Base-by-base conservation (phyloP, 2,888 invertebrate genomes). In the Pegoplata infirma region DNA sequence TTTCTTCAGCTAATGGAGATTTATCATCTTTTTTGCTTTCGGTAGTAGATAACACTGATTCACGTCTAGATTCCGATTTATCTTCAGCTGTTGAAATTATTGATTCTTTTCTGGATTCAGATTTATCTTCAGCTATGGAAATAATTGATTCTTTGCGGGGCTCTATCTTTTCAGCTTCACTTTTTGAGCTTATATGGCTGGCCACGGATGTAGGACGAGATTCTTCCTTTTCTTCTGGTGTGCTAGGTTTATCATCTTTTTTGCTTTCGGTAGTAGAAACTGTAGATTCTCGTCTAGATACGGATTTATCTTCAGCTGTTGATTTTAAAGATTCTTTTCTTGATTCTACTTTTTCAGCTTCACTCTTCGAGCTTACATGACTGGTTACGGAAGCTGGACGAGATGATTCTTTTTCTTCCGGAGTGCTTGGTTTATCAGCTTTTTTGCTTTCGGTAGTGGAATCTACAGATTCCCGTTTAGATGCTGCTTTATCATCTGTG, bases 311-410 rank as follows among this genome's bases (percentile, higher is more conserved):
- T 36, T 66, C 73, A 17, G 68, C n/a, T 4, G 46, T 46, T 8
- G 68, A 78, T 2, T 46, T 44, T 7, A 76, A 21, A 1, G 81
- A 80, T 59, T 74, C 75, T 28, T 67, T 61, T 23, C 46, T 46
- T 5, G 61, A 68, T 21, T 16, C 10, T 8, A 19, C 40, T 40
- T 75, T 74, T 8, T 68, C 73, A 8, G 5, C 16, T 4, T 63
- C 63, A 55, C 19, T 17, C 17, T 68, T 76, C 3, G 32, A 21
- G 10, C 66, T 63, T 5, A 55, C 40, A 14, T 72, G 75, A 19
- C 75, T 78, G 3, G 25, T 25, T 19, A 53, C 80, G 0, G 86
- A 84, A 2, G 81, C 77, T 0, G 85, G 86, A n/a, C 86, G 86
- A 0, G 88, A 86, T 12, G 84, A 83, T 14, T 84, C 86, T 19